phyloP scores from a whole-genome alignment of 1,140 invertebrate genomes.

The honey bee (Apis mellifera) region DNA sequence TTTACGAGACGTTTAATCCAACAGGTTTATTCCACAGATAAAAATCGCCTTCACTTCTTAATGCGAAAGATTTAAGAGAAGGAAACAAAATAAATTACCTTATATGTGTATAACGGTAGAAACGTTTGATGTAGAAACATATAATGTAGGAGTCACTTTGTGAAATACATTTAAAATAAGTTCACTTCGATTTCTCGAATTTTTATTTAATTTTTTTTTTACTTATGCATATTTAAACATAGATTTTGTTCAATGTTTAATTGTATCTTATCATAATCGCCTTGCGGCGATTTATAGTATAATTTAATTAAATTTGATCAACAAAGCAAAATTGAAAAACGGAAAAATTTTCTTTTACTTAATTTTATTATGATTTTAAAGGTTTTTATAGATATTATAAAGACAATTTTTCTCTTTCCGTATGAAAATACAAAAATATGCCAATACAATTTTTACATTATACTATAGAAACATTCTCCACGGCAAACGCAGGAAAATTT shows the following conservation, averaged over 20 bases:
- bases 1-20: neutral
- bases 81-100: neutral
- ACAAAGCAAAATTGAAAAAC: too few species aligned
- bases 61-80: neutral
- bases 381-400: neutral
- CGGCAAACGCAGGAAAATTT: neutral
- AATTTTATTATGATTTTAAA: neutral
- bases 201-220: neutral
- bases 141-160: neutral
- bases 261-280: neutral
- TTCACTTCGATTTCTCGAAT: neutral
- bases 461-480: neutral
- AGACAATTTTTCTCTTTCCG: too few species aligned
- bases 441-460: neutral
- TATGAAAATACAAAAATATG: neutral
- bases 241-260: neutral
- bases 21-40: constrained; percentile 3
- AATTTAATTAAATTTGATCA: neutral
- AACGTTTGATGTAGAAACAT: neutral
- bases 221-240: neutral
- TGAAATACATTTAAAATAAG: neutral
- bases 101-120: neutral
- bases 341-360: neutral
- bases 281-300: neutral
- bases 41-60: neutral